Base-by-base conservation (phyloP, 2,797 vertebrate species). In the Oreonectes daqikongensis region DNA sequence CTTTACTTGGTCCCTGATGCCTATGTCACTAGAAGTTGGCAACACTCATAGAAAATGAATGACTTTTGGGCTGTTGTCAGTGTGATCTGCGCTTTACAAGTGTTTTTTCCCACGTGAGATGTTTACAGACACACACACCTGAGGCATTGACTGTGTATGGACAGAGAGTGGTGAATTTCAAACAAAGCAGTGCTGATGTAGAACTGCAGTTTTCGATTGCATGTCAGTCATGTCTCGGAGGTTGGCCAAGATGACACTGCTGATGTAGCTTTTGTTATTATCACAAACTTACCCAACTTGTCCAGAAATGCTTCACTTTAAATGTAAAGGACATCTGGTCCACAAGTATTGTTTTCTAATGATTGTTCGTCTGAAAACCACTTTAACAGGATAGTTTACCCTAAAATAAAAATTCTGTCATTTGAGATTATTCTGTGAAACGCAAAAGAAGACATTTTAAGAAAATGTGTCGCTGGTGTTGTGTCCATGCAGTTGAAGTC, bases 41-140 rank as follows among this genome's bases (percentile, higher is more conserved):
- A 26, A 17, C 26, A 17, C 22, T 55, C 6, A 17, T 30, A 18
- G 26, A 59, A 57, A 57, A 30, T 17, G 22, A 30, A 57, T 57
- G 53, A 26, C 22, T 17, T 53, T 53, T 2, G 53, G 53, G 14
- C 53, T 55, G 11, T 7, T 50, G 48, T 53, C 20, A 53, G 24
- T 26, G 22, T 7, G 11, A 26, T 55, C 24, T 28, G 22, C 4
- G 4, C 12, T 5, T 24, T 52, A 52, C 32, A 64, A 2, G 42
- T 72, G 59, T 32, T 63, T 63, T 53, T 24, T 11, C 30, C 57
- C 70, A 48, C 35, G 57, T 72, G 28, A 61, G 20, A 22, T 22
- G 59, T 64, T 68, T 67, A 50, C 60, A 64, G 32, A 40, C n/a
- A 65, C 32, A 65, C 32, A 28, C n/a, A 55, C 50, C 72, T 75